Base-by-base conservation (phyloP, 2,797 vertebrate genomes). In the Chelon auratus region DNA sequence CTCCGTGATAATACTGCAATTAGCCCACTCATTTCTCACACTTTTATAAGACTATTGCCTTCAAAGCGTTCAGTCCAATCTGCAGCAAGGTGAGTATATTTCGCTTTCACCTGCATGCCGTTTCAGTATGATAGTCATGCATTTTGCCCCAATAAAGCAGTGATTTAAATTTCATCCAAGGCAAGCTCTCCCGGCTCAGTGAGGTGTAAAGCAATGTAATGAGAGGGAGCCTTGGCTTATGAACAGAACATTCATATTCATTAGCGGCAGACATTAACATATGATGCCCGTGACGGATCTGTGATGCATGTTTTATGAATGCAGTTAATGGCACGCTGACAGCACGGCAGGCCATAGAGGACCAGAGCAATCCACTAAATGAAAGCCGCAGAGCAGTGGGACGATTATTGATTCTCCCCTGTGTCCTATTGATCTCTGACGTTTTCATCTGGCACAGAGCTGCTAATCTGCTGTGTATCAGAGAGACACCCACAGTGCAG, bases 91-190 rank as follows among this genome's bases (percentile, higher is more conserved):
- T 74, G 69, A 81, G 83, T 89, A 59, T 86, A 81, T 88, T 88
- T 86, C 74, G 78, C 86, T 86, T 80, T 74, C 77, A 85, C 89
- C 87, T 86, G 82, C 74, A 67, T 77, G 56, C n/a, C 47, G 45
- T 86, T 91, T 90, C 78, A 85, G 84, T 84, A 81, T 84, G 92
- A 93, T 71, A 83, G 90, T 88, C 82, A 51, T 53, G 87, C 83
- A 74, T 93, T 93, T 90, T 77, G 92, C 79, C 90, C 89, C 91
- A 94, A 94, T 95, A 95, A 96, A 95, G 94, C 90, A 57, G 92
- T 95, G 95, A 96, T 97, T 97, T 96, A 94, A 95, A 94, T 96
- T 96, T 95, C 92, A 95, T 95, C 93, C 94, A 75, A 91, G 92
- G 92, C 93, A 93, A 95, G 93, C 95, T 96, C 94, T 95, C 91